Evolutionary conservation across 2,888 invertebrate species (phyloP), one percentile per base, ranked within the genome.

Genomic region (Tachystola acroxantha): DNA sequence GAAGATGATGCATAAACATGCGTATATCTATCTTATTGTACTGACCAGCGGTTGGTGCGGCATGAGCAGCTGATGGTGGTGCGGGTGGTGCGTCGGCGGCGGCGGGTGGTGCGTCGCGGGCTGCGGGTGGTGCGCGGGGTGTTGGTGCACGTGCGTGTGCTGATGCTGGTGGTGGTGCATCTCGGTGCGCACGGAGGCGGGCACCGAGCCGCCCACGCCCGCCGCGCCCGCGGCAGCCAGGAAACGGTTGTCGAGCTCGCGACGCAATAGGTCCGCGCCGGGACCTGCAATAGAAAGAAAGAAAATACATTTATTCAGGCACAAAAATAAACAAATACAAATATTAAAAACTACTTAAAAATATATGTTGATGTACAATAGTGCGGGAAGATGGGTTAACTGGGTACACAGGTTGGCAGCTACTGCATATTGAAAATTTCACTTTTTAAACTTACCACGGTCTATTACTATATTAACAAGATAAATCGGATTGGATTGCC

Each of bases 161-260:
- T 96, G 96, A 82, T 96, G 96, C 77, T 95, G 96, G 88, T 96
- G 96, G 86, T 96, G 96, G 78, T 96, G 96, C 91, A 96, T 93
- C 87, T 95, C 96, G 34, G 95, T 95, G 62, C 94, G 90, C 64
- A 93, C 88, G 77, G 71, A 50, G 63, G 76, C 53, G 50, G 92
- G 86, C 54, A 93, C 93, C 70, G 93, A 29, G 10, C 26, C 57
- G 51, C 42, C 62, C 40, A 66, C 44, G 73, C 76, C 55, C 68
- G 75, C 61, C 50, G 93, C 88, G 57, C 94, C 94, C 71, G 94
- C 93, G 34, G 95, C 94, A 56, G 96, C 96, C 67, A 97, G 88
- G 86, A 97, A 96, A 67, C 97, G 90, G 66, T 91, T 95, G 88
- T 97, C 96, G 58, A 97, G 87, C 82, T 96, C 97, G 61, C 96